phyloP scores from a whole-genome alignment of 1,140 invertebrate species.

The Metaphire vulgaris region DNA sequence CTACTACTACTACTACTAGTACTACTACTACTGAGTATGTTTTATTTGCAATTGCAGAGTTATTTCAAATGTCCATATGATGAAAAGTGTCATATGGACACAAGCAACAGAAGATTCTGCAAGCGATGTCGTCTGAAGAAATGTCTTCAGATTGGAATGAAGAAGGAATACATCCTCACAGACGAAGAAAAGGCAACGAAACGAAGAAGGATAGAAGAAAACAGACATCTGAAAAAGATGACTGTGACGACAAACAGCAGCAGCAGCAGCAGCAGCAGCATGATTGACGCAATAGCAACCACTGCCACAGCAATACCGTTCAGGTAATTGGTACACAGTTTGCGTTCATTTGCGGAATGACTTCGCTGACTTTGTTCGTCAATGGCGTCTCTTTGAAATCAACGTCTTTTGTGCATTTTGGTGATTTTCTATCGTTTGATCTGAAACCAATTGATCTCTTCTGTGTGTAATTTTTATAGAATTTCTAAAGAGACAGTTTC shows the following conservation, averaged over 20 bases:
- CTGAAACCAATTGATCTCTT: no score
- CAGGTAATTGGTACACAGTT: neutral
- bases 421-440: neutral
- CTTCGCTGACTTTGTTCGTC: neutral
- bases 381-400: no score
- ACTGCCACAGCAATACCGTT: neutral
- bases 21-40: neutral
- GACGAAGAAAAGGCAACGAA: slow-evolving; percentile 90
- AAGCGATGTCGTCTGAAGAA: slow-evolving; percentile 87
- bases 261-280: neutral
- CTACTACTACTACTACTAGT: neutral
- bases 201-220: slow-evolving; percentile 82
- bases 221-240: slow-evolving; percentile 57
- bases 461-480: no score
- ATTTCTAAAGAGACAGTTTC: no score
- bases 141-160: slow-evolving; percentile 87
- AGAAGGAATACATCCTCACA: slow-evolving; percentile 94
- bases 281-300: neutral
- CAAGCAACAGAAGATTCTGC: slow-evolving; percentile 86
- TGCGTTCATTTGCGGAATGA: neutral
- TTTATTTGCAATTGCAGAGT: neutral
- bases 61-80: neutral
- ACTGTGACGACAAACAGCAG: neutral
- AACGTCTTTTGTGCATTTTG: no score
- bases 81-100: slow-evolving; percentile 84